Evolutionary conservation across 2,113 vertebrate genomes (phyloP).

Genomic region (Hystrix brachyura): DNA sequence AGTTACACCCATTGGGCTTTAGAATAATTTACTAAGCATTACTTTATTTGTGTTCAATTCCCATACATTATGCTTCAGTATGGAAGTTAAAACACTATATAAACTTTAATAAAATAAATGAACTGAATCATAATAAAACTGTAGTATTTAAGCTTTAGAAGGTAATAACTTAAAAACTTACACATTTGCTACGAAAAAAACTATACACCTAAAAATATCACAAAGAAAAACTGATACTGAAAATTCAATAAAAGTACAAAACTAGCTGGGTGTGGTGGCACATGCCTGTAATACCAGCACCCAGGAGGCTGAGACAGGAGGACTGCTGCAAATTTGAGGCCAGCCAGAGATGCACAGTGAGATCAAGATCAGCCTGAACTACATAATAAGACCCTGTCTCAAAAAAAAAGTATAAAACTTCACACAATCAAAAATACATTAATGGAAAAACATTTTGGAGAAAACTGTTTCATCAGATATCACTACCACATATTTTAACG

Average conservation of each 20-base stretch:
- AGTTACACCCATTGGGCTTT: neutral
- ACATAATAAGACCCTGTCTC: neutral
- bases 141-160: slow-evolving; percentile 49
- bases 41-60: slow-evolving; percentile 13
- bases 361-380: neutral
- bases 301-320: neutral
- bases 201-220: slow-evolving; percentile 22
- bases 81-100: slow-evolving; percentile 32
- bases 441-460: neutral
- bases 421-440: slow-evolving; percentile 2
- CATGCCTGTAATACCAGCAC: neutral
- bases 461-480: slow-evolving; percentile 31
- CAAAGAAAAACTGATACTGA: neutral
- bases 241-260: slow-evolving; percentile 56
- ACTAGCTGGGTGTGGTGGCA: neutral
- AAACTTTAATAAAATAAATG: slow-evolving; percentile 52
- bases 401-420: neutral
- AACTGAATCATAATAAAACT: slow-evolving; percentile 43
- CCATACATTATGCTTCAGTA: slow-evolving; percentile 23
- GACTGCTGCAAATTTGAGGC: neutral
- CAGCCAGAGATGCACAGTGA: neutral
- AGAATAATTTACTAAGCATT: neutral
- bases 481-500: neutral
- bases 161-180: slow-evolving; percentile 28
- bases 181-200: neutral